Base-by-base conservation (phyloP, 2,797 vertebrate genomes). In the Lindbergichthys nudifrons region DNA sequence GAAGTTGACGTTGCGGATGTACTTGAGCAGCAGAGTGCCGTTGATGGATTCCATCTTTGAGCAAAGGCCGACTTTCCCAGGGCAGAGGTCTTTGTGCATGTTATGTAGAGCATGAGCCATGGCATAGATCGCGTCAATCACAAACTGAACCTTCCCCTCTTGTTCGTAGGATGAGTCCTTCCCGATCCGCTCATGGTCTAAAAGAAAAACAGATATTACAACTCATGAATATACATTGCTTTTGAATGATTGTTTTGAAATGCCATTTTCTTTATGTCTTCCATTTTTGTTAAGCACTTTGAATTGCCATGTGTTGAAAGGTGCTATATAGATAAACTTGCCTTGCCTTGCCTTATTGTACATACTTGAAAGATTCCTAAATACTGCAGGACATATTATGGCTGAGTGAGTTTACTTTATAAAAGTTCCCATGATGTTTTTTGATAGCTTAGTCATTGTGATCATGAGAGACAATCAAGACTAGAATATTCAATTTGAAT, bases 81-180 rank as follows among this genome's bases (percentile, higher is more conserved):
- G 96, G 68, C 97, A 98, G 74, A 98, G 94, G 66, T 96, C 95
- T 67, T 94, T 96, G 92, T 98, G 97, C 96, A 98, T 98, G 88
- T 95, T 95, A 30, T 98, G 97, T 67, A 98, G 94, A 0, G 97
- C 97, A 0, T 98, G 96, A n/a, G 97, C 97, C 97, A 97, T 98
- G 87, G 97, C 94, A 0, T 98, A 98, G 53, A 98, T 96, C 0
- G 97, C 97, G 0, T 98, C 97, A 0, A 98, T 97, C 80, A 98
- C 97, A 15, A 98, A 98, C 80, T 98, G 97, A 18, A 98, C 97
- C 78, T 98, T 98, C 73, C 97, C 97, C 83, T 98, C 97, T 88
- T 98, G 97, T 74, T 98, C 97, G 0, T 98, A 98, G 0, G 94
- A 92, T 0, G 97, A 98, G 86, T 98, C 97, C 87, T 96, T 96